Evolutionary conservation across 2,113 vertebrate species (phyloP).

Genomic region (Formicarius rufipectus): DNA sequence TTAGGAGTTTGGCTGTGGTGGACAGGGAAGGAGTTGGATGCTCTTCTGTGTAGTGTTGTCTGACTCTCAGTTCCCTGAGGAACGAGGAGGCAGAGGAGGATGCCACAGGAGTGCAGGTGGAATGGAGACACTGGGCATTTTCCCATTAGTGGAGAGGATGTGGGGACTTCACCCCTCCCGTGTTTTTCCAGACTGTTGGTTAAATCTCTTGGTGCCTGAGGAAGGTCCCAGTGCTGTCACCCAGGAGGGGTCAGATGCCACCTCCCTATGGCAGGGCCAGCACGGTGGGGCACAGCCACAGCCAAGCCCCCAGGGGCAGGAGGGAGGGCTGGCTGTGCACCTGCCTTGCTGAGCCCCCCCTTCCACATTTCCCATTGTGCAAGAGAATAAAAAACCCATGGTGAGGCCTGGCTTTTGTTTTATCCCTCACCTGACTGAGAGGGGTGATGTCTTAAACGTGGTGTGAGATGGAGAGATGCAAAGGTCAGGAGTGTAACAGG

Average conservation of each 20-base stretch:
- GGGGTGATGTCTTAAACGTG: neutral
- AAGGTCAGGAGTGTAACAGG: neutral
- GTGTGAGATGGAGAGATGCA: neutral
- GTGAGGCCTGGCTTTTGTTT: neutral
- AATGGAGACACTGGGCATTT: neutral
- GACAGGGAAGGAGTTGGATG: neutral
- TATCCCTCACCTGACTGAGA: neutral
- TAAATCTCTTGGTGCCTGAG: neutral
- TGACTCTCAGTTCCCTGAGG: neutral
- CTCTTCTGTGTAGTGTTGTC: rapidly evolving
- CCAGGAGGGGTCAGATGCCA: neutral
- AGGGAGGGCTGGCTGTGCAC: neutral
- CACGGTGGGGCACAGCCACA: neutral
- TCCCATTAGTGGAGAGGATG: neutral
- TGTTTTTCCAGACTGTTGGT: neutral
- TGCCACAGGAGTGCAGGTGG: rapidly evolving
- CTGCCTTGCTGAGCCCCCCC: neutral
- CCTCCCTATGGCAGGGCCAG: neutral
- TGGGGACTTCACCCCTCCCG: rapidly evolving
- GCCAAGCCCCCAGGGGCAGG: neutral
- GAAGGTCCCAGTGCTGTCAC: neutral
- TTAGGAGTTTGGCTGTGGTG: neutral
- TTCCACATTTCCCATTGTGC: neutral
- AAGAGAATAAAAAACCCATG: neutral
- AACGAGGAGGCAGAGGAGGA: neutral